Percentiles rank a stretch among this genome's conserved stretches.
Conservation (phyloP, 2,113 vertebrate species). For the Corythornis cristatus region DNA sequence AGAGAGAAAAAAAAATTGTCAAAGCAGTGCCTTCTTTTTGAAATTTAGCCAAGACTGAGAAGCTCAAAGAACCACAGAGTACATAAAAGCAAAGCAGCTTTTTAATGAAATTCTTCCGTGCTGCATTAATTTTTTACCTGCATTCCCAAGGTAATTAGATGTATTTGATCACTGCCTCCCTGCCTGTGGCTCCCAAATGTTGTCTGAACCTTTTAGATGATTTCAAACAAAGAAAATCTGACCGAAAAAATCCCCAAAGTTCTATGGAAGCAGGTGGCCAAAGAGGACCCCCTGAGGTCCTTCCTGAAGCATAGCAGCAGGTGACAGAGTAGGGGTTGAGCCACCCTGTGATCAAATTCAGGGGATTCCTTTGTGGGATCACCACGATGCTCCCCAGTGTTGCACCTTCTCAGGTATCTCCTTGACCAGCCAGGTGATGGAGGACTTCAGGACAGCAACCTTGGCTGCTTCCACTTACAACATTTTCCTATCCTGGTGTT, state of each 20-base stretch:
- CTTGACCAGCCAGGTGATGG: not conserved
- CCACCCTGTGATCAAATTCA: not conserved
- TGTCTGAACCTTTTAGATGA: not conserved
- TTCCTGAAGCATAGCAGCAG: not conserved
- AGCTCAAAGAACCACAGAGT: not conserved
- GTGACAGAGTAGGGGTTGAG: accelerated
- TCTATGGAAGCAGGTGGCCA: not conserved
- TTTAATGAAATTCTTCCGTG: not conserved
- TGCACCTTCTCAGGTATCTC: not conserved
- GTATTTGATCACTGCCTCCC: not conserved
- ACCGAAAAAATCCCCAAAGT: not conserved
- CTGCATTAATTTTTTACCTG: not conserved
- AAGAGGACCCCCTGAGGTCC: not conserved
- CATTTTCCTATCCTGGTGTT: not conserved
- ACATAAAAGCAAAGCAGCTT: not conserved
- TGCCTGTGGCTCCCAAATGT: not conserved
- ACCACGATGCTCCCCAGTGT: accelerated
- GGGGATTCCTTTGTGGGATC: not conserved
- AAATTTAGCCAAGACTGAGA: not conserved
- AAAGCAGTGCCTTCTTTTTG: not conserved
- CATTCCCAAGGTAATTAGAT: not conserved
- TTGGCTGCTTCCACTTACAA: not conserved
- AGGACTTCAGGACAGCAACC: not conserved
- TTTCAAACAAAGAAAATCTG: not conserved
- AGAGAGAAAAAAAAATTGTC: not conserved